Base-by-base conservation (phyloP, 2,888 invertebrate genomes). In the Cryptus armator region DNA sequence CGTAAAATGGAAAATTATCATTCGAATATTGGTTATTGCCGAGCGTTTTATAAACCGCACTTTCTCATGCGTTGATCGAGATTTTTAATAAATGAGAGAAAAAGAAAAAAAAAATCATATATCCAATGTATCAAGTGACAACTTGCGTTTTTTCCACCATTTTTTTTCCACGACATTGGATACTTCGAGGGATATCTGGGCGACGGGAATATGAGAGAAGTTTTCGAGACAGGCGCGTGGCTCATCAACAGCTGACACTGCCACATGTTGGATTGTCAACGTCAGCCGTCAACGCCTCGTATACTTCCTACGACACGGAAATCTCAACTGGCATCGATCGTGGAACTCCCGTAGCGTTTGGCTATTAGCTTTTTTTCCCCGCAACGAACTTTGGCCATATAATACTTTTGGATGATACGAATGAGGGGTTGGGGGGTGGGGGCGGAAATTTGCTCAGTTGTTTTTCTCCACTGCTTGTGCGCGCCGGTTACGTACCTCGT, bases 241-340 rank as follows among this genome's bases (percentile, higher is more conserved):
- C 67, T 51, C 66, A 66, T 80, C 82, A 82, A 76, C 85, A 82
- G 85, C 82, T 85, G 85, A 81, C 81, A 81, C n/a, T 24, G 75
- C 82, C 79, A 79, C 82, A 82, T 76, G 82, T 72, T 56, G 66
- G 70, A 82, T 75, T 75, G 84, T 75, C 84, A 85, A 37, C 70
- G 64, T 79, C 81, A 85, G 84, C 53, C 70, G 74, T 79, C 74
- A 67, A 70, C 72, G 72, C 32, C 59, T 37, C 37, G 44, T 66
- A 37, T 32, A 59, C 53, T 68, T 48, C 16, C 46, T 32, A 9
- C 32, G 32, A 43, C n/a, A 48, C 29, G 37, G 32, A 37, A 46
- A 24, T 56, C 37, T 46, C 67, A n/a, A 53, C 51, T 53, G n/a
- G 7, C 37, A 37, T 75, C 56, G 29, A 68, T 70, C 48, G 32